Conservation (phyloP, 2,888 invertebrate genomes). For the Ochropleura leucogaster region DNA sequence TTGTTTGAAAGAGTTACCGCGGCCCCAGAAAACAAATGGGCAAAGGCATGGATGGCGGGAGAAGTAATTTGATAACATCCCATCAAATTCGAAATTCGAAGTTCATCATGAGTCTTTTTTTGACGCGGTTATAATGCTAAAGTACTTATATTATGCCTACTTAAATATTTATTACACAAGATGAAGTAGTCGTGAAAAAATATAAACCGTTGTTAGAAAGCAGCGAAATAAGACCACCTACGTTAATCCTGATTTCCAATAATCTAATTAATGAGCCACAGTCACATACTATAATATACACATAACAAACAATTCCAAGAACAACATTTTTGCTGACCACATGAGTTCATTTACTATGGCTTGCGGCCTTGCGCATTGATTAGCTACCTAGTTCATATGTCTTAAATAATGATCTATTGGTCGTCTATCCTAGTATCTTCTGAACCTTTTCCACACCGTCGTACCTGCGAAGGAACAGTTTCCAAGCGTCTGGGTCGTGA, state of each 20-base stretch:
- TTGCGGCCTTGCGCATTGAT: not conserved
- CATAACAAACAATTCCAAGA: slow-evolving; percentile 9
- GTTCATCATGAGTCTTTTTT: no score
- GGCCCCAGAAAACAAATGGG: no score
- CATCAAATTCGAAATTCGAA: no score
- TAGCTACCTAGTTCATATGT: not conserved
- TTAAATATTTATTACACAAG: not conserved
- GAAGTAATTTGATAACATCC: no score
- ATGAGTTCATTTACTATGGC: not conserved
- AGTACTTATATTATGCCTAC: no score
- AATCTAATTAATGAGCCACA: not conserved
- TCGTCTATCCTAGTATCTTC: slow-evolving; percentile 77
- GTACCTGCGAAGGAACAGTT: slow-evolving; percentile 92
- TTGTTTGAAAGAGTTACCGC: no score
- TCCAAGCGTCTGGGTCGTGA: slow-evolving; percentile 92
- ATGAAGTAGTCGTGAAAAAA: not conserved
- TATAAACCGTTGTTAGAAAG: not conserved
- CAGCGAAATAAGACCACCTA: not conserved
- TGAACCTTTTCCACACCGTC: slow-evolving; percentile 83
- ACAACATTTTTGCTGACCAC: not conserved
- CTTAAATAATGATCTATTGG: not conserved
- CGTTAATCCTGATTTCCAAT: not conserved
- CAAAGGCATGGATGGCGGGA: no score
- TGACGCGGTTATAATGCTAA: no score
- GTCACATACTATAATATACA: not conserved